Percentiles rank a stretch among this genome's conserved stretches.
phyloP scores from a whole-genome alignment of 2,888 invertebrate species.

The Miltochrista miniata region DNA sequence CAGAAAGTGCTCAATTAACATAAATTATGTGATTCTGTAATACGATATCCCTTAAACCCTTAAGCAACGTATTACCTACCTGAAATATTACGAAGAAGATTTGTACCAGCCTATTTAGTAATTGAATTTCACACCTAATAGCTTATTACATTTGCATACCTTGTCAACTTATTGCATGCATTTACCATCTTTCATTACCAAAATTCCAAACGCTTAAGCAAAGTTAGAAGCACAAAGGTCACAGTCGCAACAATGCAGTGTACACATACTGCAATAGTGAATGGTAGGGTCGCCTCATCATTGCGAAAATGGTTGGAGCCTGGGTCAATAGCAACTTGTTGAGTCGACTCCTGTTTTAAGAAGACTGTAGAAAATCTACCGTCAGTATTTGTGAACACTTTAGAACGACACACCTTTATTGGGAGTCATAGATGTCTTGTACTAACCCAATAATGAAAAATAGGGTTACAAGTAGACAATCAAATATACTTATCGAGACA shows the following conservation, averaged over 20 bases:
- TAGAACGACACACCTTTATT: no score
- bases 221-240: slow-evolving; percentile 3
- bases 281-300: slow-evolving; percentile 9
- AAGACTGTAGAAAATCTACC: no score
- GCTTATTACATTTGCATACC: background rate
- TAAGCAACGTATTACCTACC: no score
- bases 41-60: no score
- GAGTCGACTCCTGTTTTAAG: background rate
- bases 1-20: no score
- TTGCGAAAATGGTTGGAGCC: background rate
- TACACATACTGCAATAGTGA: slow-evolving; percentile 25
- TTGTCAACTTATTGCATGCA: background rate
- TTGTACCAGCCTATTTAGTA: background rate
- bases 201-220: slow-evolving; percentile 1
- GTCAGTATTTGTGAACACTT: no score
- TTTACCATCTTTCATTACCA: background rate
- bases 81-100: no score
- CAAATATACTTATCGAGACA: no score
- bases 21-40: no score
- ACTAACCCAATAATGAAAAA: no score
- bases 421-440: no score
- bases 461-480: no score
- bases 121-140: background rate
- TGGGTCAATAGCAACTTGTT: background rate
- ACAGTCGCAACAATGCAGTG: slow-evolving; percentile 10